Evolutionary conservation across 2,888 invertebrate genomes (phyloP).

Genomic region (Palloptera scutellata): DNA sequence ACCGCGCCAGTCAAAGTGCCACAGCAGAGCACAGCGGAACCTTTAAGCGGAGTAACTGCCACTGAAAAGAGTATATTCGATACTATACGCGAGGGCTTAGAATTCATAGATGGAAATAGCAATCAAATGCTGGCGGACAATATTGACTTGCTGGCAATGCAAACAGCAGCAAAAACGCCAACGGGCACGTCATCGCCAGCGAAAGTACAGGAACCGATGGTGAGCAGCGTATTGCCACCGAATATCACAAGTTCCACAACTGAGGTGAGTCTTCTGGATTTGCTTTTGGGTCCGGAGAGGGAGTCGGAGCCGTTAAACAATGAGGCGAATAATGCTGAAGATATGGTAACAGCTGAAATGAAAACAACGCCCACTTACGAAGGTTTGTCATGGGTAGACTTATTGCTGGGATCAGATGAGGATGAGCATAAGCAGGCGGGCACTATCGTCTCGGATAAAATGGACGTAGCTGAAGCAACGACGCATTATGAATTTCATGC

Average conservation of each 20-base stretch:
- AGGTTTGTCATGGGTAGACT: conserved; percentile 52
- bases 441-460: conserved; percentile 19
- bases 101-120: conserved; percentile 60
- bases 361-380: conserved; percentile 41
- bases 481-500: background rate
- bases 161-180: conserved; percentile 33
- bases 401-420: conserved; percentile 53
- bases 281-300: conserved; percentile 51
- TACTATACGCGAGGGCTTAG: conserved; percentile 58
- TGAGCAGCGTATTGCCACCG: conserved; percentile 26
- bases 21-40: background rate
- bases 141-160: conserved; percentile 42
- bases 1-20: conserved; percentile 19
- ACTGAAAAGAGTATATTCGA: conserved; percentile 60
- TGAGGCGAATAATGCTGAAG: conserved; percentile 19
- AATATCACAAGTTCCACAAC: conserved; percentile 39
- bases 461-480: conserved; percentile 24
- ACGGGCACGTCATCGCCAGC: background rate
- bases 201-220: background rate
- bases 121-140: conserved; percentile 54
- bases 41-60: conserved; percentile 14
- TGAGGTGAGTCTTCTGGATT: conserved; percentile 53
- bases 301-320: background rate
- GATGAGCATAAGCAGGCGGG: conserved; percentile 39
- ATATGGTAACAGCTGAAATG: conserved; percentile 35